Base-by-base conservation (phyloP, 2,797 vertebrate genomes). In the Leptoclinus maculatus region DNA sequence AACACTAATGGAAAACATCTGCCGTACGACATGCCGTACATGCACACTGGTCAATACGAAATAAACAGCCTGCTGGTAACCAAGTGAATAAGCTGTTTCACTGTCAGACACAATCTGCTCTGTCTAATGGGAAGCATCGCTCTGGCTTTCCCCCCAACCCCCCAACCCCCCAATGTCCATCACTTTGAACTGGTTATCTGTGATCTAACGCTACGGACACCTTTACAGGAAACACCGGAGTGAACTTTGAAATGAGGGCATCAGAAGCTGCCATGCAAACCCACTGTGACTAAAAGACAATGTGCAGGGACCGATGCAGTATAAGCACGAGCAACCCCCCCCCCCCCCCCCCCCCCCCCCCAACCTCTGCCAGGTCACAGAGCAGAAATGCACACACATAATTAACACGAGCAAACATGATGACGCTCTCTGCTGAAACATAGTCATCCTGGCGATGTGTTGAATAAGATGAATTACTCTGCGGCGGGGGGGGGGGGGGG, bases 401-500 rank as follows among this genome's bases (percentile, higher is more conserved):
- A 80, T 83, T 75, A 73, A 27, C 72, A 63, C 1, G 1, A 78
- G 67, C 78, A 76, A 75, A 79, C 74, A 74, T 78, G 4, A 59
- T 64, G n/a, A 83, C 34, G 78, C 80, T 75, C 62, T 63, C 56
- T 38, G 67, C 43, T 78, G 74, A 69, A 75, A 83, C 66, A 54
- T 25, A 76, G 63, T 66, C 3, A 66, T 85, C 36, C 53, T 82
- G 84, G 85, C 76, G 78, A 75, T 38, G 14, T 69, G 75, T 80
- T 84, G 84, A 88, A 83, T 84, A 82, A 70, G 81, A 88, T 82
- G 49, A 88, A 90, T 89, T 67, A 80, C 74, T 89, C 75, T 65
- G 81, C 63, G 68, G 71, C 38, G 60, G 64, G n/a, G 60, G 64
- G n/a, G 60, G 64, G n/a, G 60, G 64, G n/a, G 60, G 64, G n/a